Evolutionary conservation across 2,797 vertebrate species (phyloP).

Genomic region (Sebastes oblongus): DNA sequence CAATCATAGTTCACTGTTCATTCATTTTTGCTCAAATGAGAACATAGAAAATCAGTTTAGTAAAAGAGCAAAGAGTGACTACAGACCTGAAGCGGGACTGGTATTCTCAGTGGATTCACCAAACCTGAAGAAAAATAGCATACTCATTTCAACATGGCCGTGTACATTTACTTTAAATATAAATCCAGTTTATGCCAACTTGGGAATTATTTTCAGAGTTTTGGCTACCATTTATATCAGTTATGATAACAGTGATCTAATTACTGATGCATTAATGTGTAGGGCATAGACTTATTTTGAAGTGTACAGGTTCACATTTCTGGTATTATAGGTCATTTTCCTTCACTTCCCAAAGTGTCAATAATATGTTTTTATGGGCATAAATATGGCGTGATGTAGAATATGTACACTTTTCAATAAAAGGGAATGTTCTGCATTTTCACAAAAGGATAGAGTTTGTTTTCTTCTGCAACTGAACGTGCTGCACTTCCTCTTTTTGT

Average conservation of each 20-base stretch:
- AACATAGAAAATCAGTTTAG: neutral
- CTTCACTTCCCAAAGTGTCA: neutral
- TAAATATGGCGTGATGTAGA: neutral
- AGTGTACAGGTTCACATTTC: neutral
- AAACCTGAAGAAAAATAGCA: conserved; percentile 79
- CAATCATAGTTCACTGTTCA: neutral
- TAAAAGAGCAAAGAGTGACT: neutral
- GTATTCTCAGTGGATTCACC: conserved; percentile 78
- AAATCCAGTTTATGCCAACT: neutral
- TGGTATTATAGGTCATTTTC: neutral
- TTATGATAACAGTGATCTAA: neutral
- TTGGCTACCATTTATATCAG: neutral
- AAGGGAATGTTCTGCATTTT: neutral
- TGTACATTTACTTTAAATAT: neutral
- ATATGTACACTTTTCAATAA: neutral
- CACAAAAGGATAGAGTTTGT: neutral
- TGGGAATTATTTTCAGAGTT: neutral
- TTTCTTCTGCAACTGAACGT: neutral
- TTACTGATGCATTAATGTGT: neutral
- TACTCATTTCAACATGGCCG: neutral
- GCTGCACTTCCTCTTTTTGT: neutral
- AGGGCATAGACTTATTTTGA: neutral
- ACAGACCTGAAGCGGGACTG: conserved; percentile 80
- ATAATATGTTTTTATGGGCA: neutral
- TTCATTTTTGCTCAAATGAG: neutral